Base-by-base conservation (phyloP, 2,113 vertebrate genomes). In the Misgurnus mizolepis region DNA sequence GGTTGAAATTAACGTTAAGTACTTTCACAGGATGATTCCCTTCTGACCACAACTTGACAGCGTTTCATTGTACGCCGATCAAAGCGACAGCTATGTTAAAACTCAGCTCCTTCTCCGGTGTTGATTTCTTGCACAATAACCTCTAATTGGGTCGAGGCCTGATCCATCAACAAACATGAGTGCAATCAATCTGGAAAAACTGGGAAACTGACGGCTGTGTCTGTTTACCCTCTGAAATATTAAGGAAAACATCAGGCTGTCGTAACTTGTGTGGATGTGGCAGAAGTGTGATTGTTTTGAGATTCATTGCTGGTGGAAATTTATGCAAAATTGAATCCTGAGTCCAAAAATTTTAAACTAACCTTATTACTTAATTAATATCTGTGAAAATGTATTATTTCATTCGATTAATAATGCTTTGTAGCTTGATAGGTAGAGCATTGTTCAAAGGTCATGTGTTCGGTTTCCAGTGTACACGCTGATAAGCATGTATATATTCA, bases 161-260 rank as follows among this genome's bases (percentile, higher is more conserved):
- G 69, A 65, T 67, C 76, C 73, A 70, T 65, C 61, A 56, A 67
- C 70, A 62, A 74, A 75, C 56, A 67, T 39, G 75, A 74, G 58
- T 18, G 62, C 47, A 69, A 75, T 82, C 58, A 82, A 81, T 65
- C 67, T 43, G 3, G 41, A 70, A 84, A 76, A 67, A 47, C 64
- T 45, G 45, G 45, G 65, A 60, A 76, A 84, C 78, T 62, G 62
- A 78, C 68, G 50, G 43, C 47, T 65, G 53, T 80, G 79, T 77
- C 78, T 56, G 72, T 81, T 84, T 74, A 65, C 76, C 50, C 58
- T 56, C 17, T 55, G 45, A 78, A 78, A 81, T 81, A 84, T 84
- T 72, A 74, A 62, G 12, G 50, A 50, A 81, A 84, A 83, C 70
- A 76, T 79, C 76, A 83, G 81, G 64, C 76, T 15, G 81, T 41